A percentile compares a stretch with the other conserved stretches of the same genome.
phyloP scores from a whole-genome alignment of 2,113 vertebrate species.

The Mandrillus leucophaeus region DNA sequence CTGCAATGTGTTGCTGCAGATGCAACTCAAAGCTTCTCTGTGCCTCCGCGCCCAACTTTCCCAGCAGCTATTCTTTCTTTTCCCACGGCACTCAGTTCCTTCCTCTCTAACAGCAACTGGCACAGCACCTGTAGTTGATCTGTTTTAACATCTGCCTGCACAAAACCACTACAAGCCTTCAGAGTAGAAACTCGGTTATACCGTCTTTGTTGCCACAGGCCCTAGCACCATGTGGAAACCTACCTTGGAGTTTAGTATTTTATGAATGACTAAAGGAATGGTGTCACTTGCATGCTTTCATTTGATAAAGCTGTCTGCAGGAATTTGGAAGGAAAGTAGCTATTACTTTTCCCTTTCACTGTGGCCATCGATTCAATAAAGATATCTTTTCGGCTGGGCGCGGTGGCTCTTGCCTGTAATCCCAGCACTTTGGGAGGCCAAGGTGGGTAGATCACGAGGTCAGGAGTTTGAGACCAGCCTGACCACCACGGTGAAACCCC shows the following conservation, averaged over 20 bases:
- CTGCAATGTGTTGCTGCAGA: background rate
- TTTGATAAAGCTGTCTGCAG: background rate
- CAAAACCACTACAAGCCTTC: background rate
- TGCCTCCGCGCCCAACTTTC: rapidly evolving
- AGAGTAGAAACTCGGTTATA: background rate
- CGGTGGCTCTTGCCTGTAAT: too few species aligned
- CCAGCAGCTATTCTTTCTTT: background rate
- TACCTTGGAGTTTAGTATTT: background rate
- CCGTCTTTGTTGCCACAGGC: background rate
- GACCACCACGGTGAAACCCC: too few species aligned
- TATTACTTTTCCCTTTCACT: background rate
- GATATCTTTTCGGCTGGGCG: background rate
- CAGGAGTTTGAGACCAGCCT: too few species aligned
- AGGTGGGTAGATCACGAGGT: too few species aligned
- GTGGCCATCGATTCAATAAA: background rate
- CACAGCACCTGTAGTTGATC: background rate
- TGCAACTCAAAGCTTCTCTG: background rate
- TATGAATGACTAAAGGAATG: background rate
- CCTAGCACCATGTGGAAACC: background rate
- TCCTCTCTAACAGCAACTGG: background rate
- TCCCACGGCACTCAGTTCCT: background rate
- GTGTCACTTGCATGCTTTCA: background rate
- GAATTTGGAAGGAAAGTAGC: background rate
- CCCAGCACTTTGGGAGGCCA: too few species aligned
- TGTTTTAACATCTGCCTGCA: background rate